These are phyloP conservation scores for Acanthosepion esculentum DNA, from an alignment of 2,888 invertebrate species.

Conservation along the genomic window DNA sequence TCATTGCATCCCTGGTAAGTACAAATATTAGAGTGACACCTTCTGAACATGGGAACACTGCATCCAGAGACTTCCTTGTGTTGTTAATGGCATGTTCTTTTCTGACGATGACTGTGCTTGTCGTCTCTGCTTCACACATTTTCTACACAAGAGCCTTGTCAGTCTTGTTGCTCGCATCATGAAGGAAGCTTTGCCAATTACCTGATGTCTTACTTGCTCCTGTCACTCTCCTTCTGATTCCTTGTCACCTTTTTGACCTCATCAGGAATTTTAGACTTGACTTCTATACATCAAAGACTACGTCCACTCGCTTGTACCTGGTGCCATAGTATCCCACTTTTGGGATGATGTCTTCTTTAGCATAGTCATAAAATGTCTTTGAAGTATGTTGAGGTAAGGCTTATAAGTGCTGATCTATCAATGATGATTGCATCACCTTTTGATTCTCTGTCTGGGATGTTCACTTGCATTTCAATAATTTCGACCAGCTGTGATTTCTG, in stretches of 20 bases:
- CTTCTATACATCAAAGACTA: conserved; percentile 48
- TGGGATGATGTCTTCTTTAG: conserved; percentile 49
- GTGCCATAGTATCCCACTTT: conserved; percentile 48
- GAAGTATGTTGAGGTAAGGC: conserved; percentile 48
- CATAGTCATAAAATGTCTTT: conserved; percentile 51
- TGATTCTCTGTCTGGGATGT: conserved; percentile 43
- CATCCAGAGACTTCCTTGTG: conserved; percentile 37
- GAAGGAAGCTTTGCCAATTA: conserved; percentile 48
- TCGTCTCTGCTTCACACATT: conserved; percentile 34
- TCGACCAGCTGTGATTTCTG: conserved; percentile 46
- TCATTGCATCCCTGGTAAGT: no score
- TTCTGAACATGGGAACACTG: background rate
- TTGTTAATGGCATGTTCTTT: conserved; percentile 47
- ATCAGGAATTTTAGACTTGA: conserved; percentile 47
- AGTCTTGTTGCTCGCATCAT: conserved; percentile 50
- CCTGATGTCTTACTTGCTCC: conserved; percentile 45
- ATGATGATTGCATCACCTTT: conserved; percentile 51
- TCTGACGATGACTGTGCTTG: conserved; percentile 50
- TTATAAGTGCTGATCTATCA: conserved; percentile 52
- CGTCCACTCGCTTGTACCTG: conserved; percentile 49
- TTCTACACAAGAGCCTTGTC: conserved; percentile 49
- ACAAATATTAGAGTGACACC: no score
- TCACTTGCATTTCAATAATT: conserved; percentile 49
- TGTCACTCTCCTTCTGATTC: conserved; percentile 50
- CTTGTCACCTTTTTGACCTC: conserved; percentile 49